Conservation (phyloP, 1,140 invertebrate species). For the Cotesia glomerata region DNA sequence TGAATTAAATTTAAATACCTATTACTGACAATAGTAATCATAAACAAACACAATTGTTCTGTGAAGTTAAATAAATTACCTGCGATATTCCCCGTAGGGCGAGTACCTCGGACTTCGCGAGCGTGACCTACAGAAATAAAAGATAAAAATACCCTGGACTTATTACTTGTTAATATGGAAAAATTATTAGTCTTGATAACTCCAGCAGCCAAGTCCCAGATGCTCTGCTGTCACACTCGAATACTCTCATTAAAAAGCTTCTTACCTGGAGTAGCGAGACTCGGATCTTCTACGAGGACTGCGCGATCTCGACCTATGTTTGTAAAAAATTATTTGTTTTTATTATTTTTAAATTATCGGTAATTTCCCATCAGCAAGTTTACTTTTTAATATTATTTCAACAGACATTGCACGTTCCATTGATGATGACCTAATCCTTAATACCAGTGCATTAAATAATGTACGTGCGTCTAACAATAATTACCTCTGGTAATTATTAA, state of each 20-base stretch:
- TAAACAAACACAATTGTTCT: constrained; percentile 16
- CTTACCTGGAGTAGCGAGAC: constrained; percentile 41
- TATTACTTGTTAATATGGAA: not conserved
- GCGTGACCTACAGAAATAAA: constrained; percentile 54
- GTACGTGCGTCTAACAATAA: no score
- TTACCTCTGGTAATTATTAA: no score
- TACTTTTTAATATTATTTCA: not conserved
- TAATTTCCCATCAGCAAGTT: not conserved
- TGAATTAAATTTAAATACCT: not conserved
- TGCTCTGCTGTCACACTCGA: not conserved
- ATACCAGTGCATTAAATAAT: no score
- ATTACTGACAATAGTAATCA: not conserved
- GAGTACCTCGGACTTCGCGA: constrained; percentile 51
- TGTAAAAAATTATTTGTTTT: constrained; percentile 20
- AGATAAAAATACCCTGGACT: constrained; percentile 41
- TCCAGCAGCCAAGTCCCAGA: not conserved
- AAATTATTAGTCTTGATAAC: not conserved
- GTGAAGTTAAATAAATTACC: constrained; percentile 44
- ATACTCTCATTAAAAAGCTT: constrained; percentile 12
- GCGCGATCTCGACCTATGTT: constrained; percentile 32
- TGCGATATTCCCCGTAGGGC: constrained; percentile 43
- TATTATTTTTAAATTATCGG: not conserved
- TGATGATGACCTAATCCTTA: no score
- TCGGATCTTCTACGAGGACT: constrained; percentile 51
- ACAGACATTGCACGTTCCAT: no score